Conservation (phyloP, 2,113 vertebrate species). For the Elephas maximus region DNA sequence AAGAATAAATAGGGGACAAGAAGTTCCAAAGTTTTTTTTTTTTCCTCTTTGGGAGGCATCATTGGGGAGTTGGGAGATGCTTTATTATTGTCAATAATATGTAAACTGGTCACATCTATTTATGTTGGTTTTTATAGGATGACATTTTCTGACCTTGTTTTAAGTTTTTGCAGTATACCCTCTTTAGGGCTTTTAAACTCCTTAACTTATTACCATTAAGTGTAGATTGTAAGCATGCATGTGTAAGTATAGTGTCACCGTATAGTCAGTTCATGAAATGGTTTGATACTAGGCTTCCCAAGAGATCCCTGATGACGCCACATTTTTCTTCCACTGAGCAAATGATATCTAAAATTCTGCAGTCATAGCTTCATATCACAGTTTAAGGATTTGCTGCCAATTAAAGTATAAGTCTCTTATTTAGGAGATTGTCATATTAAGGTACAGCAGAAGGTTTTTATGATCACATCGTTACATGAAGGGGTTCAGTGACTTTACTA, state of each 20-base stretch:
- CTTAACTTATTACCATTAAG: not conserved
- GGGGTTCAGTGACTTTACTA: not conserved
- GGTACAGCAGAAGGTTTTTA: not conserved
- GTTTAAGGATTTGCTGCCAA: not conserved
- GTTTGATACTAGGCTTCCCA: not conserved
- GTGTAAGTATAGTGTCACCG: not conserved
- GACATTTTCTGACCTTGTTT: too few species aligned
- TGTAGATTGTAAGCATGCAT: not conserved
- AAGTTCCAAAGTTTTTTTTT: not conserved
- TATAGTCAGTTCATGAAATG: not conserved
- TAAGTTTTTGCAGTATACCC: not conserved
- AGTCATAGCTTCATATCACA: not conserved
- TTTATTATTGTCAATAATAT: not conserved
- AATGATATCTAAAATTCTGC: not conserved
- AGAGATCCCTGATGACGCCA: not conserved
- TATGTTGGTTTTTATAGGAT: too few species aligned
- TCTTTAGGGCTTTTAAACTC: not conserved
- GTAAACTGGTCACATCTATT: not conserved
- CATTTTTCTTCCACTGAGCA: not conserved
- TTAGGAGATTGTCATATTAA: not conserved
- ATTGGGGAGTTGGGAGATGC: not conserved
- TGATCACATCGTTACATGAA: slow-evolving; percentile 19
- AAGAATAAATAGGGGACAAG: not conserved
- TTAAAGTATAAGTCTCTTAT: slow-evolving; percentile 20
- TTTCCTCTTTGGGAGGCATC: not conserved